Percentiles rank a stretch among this genome's conserved stretches.
Evolutionary conservation across 1,140 invertebrate genomes (phyloP).

Genomic region (Sycophila sp.): DNA sequence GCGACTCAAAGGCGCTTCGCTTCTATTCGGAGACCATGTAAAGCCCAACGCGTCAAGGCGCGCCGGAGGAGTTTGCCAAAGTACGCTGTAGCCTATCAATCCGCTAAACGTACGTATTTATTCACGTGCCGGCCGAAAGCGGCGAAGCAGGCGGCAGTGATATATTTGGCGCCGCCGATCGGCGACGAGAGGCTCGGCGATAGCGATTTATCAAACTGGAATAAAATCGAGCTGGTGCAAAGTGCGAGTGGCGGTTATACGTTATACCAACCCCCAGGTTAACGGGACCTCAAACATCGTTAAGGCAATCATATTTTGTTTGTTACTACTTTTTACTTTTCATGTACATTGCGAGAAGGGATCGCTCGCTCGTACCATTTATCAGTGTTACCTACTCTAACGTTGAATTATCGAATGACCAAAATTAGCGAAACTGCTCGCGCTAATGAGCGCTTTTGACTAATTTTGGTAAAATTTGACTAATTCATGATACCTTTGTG

Average conservation of each 20-base stretch:
- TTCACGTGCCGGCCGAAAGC: conserved; percentile 40
- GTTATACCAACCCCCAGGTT: neutral
- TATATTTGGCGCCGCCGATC: conserved; percentile 47
- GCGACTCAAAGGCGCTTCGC: conserved; percentile 29
- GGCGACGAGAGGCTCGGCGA: neutral
- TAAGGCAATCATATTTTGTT: too few species aligned
- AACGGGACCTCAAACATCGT: conserved; percentile 19
- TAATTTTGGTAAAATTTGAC: too few species aligned
- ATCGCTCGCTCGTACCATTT: too few species aligned
- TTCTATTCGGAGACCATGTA: conserved; percentile 37
- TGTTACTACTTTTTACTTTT: too few species aligned
- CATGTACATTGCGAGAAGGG: too few species aligned
- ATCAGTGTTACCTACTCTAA: too few species aligned
- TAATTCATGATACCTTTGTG: too few species aligned
- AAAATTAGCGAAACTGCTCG: too few species aligned
- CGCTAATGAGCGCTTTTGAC: too few species aligned
- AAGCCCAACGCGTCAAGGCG: conserved; percentile 15
- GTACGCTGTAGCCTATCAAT: conserved; percentile 56
- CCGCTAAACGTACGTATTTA: conserved; percentile 52
- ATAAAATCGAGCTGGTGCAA: conserved; percentile 15
- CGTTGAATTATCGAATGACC: too few species aligned
- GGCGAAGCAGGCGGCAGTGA: conserved; percentile 30
- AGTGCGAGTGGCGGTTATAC: neutral
- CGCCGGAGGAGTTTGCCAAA: conserved; percentile 50
- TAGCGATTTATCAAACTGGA: conserved; percentile 38